phyloP scores from a whole-genome alignment of 2,797 vertebrate species.

The Sphenodon punctatus region DNA sequence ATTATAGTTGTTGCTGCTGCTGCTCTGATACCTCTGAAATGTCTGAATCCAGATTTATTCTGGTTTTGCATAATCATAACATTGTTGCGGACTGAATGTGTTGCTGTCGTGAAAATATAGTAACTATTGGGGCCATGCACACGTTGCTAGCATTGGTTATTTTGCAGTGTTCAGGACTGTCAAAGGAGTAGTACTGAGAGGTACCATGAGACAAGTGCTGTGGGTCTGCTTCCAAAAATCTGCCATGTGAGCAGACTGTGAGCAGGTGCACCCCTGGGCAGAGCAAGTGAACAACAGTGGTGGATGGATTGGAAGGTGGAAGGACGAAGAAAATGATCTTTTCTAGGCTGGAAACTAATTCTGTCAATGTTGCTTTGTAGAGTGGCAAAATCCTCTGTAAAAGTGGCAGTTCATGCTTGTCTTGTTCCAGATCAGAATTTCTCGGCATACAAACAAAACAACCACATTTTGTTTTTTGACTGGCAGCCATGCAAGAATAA shows the following conservation, averaged over 20 bases:
- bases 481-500: neutral
- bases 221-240: neutral
- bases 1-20: neutral
- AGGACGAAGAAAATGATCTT: neutral
- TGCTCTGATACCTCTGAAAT: neutral
- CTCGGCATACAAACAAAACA: neutral
- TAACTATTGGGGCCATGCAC: neutral
- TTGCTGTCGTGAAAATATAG: neutral
- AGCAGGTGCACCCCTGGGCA: too few species aligned
- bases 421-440: neutral
- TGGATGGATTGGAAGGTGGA: neutral
- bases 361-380: accelerated
- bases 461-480: neutral
- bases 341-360: neutral
- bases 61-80: neutral
- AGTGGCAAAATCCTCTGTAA: accelerated
- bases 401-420: accelerated
- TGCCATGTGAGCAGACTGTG: accelerated
- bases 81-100: neutral
- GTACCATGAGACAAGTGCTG: neutral
- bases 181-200: accelerated
- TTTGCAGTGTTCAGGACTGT: accelerated
- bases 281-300: neutral
- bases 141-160: accelerated
- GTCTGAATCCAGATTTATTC: neutral